Conservation (phyloP, 2,113 vertebrate genomes). For the Dicentrarchus labrax region DNA sequence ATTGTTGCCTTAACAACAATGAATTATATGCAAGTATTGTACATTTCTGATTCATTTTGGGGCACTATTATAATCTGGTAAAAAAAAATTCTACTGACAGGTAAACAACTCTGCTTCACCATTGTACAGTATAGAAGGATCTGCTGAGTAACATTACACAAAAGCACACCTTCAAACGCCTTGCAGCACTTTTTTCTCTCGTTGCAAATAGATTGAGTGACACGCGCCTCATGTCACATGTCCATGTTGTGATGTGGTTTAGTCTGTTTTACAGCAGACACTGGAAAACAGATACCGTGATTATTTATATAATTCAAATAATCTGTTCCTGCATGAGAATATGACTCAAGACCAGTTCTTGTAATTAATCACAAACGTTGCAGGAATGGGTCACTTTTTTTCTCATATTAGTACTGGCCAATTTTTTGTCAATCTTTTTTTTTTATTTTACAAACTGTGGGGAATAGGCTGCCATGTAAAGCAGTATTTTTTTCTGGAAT, state of each 20-base stretch:
- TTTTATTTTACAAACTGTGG: background rate
- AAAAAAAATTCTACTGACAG: conserved; percentile 1
- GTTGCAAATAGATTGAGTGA: background rate
- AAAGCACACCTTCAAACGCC: background rate
- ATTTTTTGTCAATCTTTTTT: background rate
- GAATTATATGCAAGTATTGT: conserved; percentile 37
- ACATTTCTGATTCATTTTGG: conserved; percentile 16
- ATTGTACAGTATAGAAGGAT: background rate
- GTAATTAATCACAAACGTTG: too few species aligned
- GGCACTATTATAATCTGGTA: conserved; percentile 7
- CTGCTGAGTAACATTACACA: background rate
- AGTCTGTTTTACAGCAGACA: background rate
- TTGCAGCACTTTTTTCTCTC: background rate
- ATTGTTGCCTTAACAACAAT: conserved; percentile 52
- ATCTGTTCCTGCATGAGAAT: too few species aligned
- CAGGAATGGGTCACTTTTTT: too few species aligned
- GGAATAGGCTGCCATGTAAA: background rate
- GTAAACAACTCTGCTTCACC: conserved; percentile 16
- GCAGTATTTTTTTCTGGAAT: background rate
- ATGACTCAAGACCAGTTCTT: too few species aligned
- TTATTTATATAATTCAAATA: background rate
- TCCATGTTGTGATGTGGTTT: background rate
- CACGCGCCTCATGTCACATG: background rate
- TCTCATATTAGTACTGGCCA: too few species aligned
- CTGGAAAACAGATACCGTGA: background rate